Evolutionary conservation across 2,113 vertebrate genomes (phyloP).

Genomic region (Bos javanicus): DNA sequence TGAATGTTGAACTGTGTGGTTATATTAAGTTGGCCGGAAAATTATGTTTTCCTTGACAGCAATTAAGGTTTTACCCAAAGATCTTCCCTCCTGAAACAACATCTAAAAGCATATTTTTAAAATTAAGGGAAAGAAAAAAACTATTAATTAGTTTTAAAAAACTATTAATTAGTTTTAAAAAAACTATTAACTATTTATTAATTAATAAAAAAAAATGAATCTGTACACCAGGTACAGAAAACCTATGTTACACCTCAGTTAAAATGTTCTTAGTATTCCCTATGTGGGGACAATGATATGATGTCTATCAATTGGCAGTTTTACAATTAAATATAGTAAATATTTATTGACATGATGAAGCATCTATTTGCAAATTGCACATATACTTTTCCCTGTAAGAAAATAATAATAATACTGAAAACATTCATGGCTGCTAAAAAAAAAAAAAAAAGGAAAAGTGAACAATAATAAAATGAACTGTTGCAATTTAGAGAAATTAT

Average conservation of each 20-base stretch:
- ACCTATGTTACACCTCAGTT: neutral
- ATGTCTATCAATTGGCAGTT: neutral
- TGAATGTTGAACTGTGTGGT: conserved; percentile 65
- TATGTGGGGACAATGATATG: neutral
- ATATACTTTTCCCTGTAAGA: neutral
- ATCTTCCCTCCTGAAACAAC: conserved; percentile 55
- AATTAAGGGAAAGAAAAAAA: conserved; percentile 35
- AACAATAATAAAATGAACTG: neutral
- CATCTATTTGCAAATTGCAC: neutral
- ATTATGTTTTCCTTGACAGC: conserved; percentile 72
- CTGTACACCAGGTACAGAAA: neutral
- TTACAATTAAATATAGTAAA: conserved; percentile 14
- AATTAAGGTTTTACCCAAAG: conserved; percentile 61
- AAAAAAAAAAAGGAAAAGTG: neutral
- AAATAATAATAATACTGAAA: neutral
- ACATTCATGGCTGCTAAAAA: neutral
- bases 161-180: too few species aligned
- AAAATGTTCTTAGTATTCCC: neutral
- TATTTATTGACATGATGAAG: neutral
- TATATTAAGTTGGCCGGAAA: conserved; percentile 54
- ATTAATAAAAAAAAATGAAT: neutral
- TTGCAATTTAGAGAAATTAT: neutral
- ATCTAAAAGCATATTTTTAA: conserved; percentile 48
- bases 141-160: conserved; percentile 29
- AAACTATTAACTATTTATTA: too few species aligned